Conservation (phyloP, 2,113 vertebrate species). For the Panthera tigris region DNA sequence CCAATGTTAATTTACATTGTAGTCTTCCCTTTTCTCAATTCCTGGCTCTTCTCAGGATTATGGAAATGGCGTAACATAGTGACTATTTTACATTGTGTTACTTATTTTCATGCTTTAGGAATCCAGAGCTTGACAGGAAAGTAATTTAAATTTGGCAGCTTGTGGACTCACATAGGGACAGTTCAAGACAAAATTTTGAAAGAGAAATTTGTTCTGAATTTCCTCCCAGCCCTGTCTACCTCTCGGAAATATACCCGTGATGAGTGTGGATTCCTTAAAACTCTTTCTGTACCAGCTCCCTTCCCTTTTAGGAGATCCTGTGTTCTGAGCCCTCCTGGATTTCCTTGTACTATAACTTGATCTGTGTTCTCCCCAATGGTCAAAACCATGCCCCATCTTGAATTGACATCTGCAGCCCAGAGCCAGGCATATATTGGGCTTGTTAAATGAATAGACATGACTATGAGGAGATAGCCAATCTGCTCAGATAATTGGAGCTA, state of each 20-base stretch:
- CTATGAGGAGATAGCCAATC: constrained; percentile 15
- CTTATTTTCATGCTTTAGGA: constrained; percentile 28
- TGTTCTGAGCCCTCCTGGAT: background rate
- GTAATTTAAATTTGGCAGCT: constrained; percentile 43
- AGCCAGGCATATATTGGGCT: background rate
- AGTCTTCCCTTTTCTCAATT: background rate
- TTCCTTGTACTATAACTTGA: background rate
- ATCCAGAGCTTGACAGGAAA: constrained; percentile 30
- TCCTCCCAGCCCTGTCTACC: background rate
- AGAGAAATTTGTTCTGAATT: constrained; percentile 5
- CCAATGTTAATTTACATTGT: background rate
- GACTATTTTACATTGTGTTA: background rate
- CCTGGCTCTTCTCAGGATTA: background rate
- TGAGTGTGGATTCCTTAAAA: background rate
- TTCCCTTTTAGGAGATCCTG: background rate
- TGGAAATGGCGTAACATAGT: background rate
- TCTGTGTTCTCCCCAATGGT: background rate
- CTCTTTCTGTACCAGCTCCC: background rate
- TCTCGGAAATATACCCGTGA: background rate
- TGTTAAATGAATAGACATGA: background rate
- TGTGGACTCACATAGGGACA: background rate
- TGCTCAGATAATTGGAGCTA: constrained; percentile 66
- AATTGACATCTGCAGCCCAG: background rate
- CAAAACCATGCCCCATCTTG: background rate
- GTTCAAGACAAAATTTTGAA: constrained; percentile 7